phyloP scores from a whole-genome alignment of 2,113 vertebrate species.

The Triplophysa tibetana region DNA sequence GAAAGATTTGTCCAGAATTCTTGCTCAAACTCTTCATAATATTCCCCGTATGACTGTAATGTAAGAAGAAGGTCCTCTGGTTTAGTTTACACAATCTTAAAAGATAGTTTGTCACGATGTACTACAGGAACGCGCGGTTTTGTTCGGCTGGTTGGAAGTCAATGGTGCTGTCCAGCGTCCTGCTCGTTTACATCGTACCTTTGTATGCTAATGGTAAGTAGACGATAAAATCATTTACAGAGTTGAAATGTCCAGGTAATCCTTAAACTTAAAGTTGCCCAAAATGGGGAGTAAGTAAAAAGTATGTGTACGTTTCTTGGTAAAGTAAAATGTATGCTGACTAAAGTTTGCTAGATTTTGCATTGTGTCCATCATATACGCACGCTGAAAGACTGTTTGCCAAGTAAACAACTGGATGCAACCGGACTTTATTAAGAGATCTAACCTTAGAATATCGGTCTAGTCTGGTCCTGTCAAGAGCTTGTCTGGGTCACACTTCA shows the following conservation, averaged over 20 bases:
- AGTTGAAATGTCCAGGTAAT: neutral
- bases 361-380: no score
- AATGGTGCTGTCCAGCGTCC: slow-evolving; percentile 42
- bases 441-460: no score
- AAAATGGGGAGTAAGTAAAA: neutral
- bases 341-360: no score
- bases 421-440: no score
- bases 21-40: neutral
- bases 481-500: no score
- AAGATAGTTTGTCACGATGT: slow-evolving; percentile 27
- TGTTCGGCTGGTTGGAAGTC: slow-evolving; percentile 23
- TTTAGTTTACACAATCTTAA: neutral
- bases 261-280: neutral
- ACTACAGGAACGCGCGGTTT: neutral
- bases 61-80: neutral
- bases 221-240: neutral
- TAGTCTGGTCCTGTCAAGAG: no score
- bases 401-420: no score
- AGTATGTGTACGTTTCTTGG: no score
- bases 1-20: neutral
- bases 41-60: neutral
- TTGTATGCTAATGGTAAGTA: slow-evolving; percentile 37
- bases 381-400: no score
- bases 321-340: no score
- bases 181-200: slow-evolving; percentile 27